phyloP scores from a whole-genome alignment of 2,113 vertebrate species.

The Bubo blakistoni region DNA sequence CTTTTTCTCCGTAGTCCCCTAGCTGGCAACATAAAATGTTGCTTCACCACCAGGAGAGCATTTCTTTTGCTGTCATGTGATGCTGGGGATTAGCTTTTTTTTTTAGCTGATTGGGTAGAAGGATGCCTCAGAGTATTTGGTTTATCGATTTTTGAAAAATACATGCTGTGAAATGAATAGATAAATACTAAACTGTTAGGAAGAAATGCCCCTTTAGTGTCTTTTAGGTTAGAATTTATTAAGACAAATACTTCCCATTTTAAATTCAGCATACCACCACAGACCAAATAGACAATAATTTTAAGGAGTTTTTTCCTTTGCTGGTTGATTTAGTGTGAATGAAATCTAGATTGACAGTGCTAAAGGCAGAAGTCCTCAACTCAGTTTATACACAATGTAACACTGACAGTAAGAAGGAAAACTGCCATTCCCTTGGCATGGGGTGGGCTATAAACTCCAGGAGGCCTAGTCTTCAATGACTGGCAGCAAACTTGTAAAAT shows the following conservation, averaged over 20 bases:
- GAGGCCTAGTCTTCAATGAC: neutral
- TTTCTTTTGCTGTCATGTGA: neutral
- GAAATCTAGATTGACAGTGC: neutral
- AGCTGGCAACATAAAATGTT: neutral
- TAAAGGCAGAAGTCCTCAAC: neutral
- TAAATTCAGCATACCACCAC: neutral
- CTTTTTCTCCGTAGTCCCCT: neutral
- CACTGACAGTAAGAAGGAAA: neutral
- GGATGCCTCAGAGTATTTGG: neutral
- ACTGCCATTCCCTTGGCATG: rapidly evolving
- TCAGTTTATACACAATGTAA: neutral
- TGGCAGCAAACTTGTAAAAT: neutral
- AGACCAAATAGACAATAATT: neutral
- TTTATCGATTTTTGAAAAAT: constrained; percentile 45
- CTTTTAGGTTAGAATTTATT: neutral
- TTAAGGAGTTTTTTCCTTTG: neutral
- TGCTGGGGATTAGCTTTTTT: neutral
- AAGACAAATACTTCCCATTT: neutral
- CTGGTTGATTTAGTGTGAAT: neutral
- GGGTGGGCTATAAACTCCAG: neutral
- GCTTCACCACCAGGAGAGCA: neutral
- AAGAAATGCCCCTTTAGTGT: neutral
- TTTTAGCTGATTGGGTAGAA: neutral
- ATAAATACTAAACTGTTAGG: neutral
- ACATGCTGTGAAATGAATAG: neutral